Percentiles rank a stretch among this genome's conserved stretches.
Conservation (phyloP, 2,888 invertebrate species). For the Aspidapion aeneum region DNA sequence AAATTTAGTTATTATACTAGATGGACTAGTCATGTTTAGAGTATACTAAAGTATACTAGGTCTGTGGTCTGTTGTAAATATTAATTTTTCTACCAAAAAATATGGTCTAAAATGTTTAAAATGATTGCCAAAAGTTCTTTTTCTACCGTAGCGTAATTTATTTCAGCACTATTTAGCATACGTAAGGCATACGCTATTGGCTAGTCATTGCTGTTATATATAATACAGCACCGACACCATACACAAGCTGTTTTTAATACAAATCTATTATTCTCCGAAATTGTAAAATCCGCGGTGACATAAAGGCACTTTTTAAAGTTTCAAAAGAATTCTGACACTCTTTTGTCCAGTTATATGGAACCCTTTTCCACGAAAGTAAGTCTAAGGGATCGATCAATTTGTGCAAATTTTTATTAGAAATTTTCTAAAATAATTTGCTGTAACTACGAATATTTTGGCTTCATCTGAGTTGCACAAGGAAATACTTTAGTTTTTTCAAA, state of each 20-base stretch:
- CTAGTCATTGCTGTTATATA: background rate
- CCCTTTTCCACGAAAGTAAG: background rate
- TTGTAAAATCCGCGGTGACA: background rate
- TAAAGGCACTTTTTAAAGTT: background rate
- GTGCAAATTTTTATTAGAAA: background rate
- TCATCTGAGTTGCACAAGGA: background rate
- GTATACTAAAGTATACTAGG: too few species aligned
- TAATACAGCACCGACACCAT: background rate
- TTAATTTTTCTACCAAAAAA: background rate
- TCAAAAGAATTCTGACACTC: background rate
- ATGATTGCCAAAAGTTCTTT: background rate
- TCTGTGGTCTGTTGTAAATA: background rate
- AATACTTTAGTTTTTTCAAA: background rate
- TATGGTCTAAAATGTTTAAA: background rate
- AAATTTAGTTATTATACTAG: background rate
- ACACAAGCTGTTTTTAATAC: background rate
- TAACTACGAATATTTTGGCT: background rate
- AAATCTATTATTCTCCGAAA: background rate
- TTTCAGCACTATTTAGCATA: background rate
- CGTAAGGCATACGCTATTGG: background rate
- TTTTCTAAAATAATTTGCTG: background rate
- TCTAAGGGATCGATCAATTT: background rate
- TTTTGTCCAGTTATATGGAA: background rate
- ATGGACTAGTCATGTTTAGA: background rate
- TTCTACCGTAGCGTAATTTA: background rate